Conservation (phyloP, 2,888 invertebrate species). For the Punctoribates punctum region DNA sequence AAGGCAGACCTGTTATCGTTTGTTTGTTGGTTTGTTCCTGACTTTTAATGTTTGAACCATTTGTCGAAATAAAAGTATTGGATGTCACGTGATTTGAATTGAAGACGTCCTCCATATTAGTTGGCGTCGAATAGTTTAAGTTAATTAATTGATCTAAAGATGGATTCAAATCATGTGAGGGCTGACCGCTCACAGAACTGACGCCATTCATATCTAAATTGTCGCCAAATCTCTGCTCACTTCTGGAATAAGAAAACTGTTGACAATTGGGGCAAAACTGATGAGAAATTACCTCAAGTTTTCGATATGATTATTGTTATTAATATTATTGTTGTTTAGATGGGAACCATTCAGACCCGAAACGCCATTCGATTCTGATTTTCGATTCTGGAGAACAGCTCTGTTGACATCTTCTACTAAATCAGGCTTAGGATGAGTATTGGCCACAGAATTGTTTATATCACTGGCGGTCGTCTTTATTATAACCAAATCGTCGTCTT, state of each 20-base stretch:
- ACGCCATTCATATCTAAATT: slow-evolving; percentile 7
- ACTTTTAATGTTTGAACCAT: background rate
- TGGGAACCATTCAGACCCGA: background rate
- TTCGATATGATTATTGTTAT: slow-evolving; percentile 22
- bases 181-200: background rate
- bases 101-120: background rate
- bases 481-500: slow-evolving; percentile 6
- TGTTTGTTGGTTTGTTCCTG: slow-evolving; percentile 28
- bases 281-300: background rate
- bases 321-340: slow-evolving; percentile 4
- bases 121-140: slow-evolving; percentile 26
- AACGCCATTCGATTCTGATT: background rate
- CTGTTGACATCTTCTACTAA: slow-evolving; percentile 31
- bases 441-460: too few relatives aligned
- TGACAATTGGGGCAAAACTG: background rate
- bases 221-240: background rate
- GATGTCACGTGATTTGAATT: background rate
- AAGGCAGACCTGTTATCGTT: slow-evolving; percentile 15
- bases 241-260: background rate
- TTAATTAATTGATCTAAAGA: slow-evolving; percentile 33
- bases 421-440: slow-evolving; percentile 17
- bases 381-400: slow-evolving; percentile 1
- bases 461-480: background rate
- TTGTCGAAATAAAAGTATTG: slow-evolving; percentile 9
- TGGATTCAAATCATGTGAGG: background rate